phyloP scores from a whole-genome alignment of 2,888 invertebrate species.

The Yponomeuta evonymella region DNA sequence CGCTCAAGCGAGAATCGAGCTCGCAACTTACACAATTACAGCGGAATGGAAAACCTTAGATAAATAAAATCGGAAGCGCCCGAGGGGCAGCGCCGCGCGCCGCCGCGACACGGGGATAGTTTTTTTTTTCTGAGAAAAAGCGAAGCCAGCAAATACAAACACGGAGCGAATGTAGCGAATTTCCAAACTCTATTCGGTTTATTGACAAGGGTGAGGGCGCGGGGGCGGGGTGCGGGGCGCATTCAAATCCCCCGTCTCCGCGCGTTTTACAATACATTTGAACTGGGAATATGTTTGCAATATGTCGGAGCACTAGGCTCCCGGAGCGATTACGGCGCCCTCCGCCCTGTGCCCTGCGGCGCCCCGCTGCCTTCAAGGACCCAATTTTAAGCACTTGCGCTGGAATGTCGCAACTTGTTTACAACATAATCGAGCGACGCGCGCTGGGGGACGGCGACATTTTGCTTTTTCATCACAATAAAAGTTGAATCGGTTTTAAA shows the following conservation, averaged over 20 bases:
- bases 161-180: constrained; percentile 68
- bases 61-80: constrained; percentile 70
- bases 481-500: constrained; percentile 15
- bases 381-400: constrained; percentile 56
- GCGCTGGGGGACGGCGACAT: constrained; percentile 22
- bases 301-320: constrained; percentile 46
- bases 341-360: constrained; percentile 24
- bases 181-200: constrained; percentile 70
- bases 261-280: constrained; percentile 73
- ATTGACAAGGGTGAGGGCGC: constrained; percentile 54
- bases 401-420: constrained; percentile 60
- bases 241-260: constrained; percentile 60
- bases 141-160: constrained; percentile 67
- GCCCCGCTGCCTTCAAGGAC: constrained; percentile 37
- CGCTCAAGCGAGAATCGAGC: constrained; percentile 69
- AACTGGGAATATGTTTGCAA: constrained; percentile 71
- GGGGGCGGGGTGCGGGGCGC: constrained; percentile 29
- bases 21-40: constrained; percentile 72
- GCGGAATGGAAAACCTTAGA: constrained; percentile 70
- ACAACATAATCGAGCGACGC: constrained; percentile 53
- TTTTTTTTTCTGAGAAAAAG: constrained; percentile 57
- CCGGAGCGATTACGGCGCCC: constrained; percentile 48
- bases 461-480: constrained; percentile 33
- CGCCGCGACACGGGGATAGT: constrained; percentile 23
- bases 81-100: constrained; percentile 24